phyloP scores from a whole-genome alignment of 1,140 invertebrate genomes.

The Sarcophaga bullata region DNA sequence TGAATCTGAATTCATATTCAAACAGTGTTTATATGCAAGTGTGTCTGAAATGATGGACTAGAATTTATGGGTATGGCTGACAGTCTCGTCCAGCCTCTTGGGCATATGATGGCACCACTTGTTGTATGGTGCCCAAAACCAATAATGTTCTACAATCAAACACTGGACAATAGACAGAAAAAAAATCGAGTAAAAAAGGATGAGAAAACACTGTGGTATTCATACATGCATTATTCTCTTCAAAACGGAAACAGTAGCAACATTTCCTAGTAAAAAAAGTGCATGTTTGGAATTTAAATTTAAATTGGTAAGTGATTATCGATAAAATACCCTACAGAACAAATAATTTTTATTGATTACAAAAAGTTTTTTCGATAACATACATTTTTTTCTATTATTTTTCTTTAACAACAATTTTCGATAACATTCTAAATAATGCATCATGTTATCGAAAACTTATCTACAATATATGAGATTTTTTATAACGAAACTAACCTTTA shows the following conservation, averaged over 20 bases:
- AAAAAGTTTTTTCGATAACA: not conserved
- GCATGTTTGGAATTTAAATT: not conserved
- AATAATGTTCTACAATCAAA: conserved; percentile 37
- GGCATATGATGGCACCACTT: conserved; percentile 38
- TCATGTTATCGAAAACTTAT: too few relatives aligned
- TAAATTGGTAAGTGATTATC: not conserved
- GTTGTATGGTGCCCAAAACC: conserved; percentile 36
- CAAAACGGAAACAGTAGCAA: not conserved
- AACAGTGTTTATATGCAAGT: not conserved
- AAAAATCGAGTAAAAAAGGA: not conserved
- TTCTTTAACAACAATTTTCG: too few relatives aligned
- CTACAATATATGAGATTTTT: too few relatives aligned
- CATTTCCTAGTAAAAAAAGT: too few relatives aligned
- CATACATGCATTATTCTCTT: not conserved
- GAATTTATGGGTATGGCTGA: conserved; percentile 29
- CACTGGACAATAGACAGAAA: not conserved
- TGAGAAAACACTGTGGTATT: not conserved
- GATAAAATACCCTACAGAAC: not conserved
- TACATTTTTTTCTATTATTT: too few relatives aligned
- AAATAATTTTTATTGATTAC: not conserved
- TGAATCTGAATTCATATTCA: not conserved
- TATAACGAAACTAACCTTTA: too few relatives aligned
- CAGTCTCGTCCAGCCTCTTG: conserved; percentile 35
- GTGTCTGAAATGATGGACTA: conserved; percentile 10
- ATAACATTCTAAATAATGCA: too few relatives aligned